A percentile compares a stretch with the other conserved stretches of the same genome.
phyloP scores from a whole-genome alignment of 2,113 vertebrate genomes.

The Canis aureus region DNA sequence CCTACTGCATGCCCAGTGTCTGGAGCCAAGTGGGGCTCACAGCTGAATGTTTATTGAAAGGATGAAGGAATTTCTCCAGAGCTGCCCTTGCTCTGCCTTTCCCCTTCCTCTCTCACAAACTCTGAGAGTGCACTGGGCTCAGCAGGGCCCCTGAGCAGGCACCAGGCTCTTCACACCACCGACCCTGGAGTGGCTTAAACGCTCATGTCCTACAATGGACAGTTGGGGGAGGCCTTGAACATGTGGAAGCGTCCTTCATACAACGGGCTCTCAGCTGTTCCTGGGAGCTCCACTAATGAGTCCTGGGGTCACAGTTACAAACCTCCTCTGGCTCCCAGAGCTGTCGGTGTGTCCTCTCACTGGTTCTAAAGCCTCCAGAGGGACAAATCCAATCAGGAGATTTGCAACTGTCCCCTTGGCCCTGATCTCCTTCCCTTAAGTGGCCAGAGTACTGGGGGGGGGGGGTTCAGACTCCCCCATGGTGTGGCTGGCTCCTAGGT shows the following conservation, averaged over 20 bases:
- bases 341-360: not conserved
- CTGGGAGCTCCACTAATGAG: not conserved
- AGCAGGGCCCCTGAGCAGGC: no score
- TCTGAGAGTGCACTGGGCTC: not conserved
- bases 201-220: not conserved
- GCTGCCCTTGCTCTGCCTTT: not conserved
- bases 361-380: not conserved
- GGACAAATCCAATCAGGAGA: slow-evolving; percentile 13
- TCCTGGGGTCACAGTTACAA: not conserved
- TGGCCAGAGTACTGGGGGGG: not conserved
- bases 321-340: not conserved
- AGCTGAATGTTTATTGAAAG: not conserved
- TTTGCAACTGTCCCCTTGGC: not conserved
- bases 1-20: not conserved
- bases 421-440: not conserved
- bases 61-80: not conserved
- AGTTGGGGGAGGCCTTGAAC: not conserved
- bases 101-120: not conserved
- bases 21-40: not conserved
- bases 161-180: not conserved
- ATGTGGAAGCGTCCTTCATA: not conserved
- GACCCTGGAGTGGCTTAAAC: not conserved
- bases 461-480: not conserved
- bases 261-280: not conserved
- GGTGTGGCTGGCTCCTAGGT: not conserved